These are phyloP conservation scores for Pelodytes ibericus DNA, from an alignment of 2,797 vertebrate genomes.

Conservation along the genomic window DNA sequence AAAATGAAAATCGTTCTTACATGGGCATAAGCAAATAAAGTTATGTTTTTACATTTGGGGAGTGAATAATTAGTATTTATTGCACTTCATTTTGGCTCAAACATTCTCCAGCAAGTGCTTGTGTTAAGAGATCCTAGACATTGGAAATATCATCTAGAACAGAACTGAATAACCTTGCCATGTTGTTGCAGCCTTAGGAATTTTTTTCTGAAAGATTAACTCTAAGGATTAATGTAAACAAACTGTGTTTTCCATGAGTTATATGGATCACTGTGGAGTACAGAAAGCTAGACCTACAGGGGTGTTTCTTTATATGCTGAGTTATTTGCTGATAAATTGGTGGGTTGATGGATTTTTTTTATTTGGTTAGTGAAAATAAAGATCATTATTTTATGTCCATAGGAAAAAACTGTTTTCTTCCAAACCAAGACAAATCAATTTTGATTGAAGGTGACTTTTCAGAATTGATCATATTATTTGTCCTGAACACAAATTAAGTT, in stretches of 20 bases:
- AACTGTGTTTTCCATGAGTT: constrained; percentile 10
- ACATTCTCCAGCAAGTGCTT: background rate
- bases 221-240: background rate
- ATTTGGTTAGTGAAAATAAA: constrained; percentile 3
- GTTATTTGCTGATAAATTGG: background rate
- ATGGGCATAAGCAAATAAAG: too few relatives aligned
- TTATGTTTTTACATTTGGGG: too few relatives aligned
- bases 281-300: background rate
- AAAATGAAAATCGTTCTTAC: too few relatives aligned
- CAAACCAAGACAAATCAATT: background rate
- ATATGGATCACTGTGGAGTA: background rate
- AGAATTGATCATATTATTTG: too few relatives aligned
- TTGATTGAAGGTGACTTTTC: background rate
- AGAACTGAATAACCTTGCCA: background rate
- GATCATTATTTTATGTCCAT: background rate
- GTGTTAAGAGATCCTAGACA: background rate
- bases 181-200: constrained; percentile 4
- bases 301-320: background rate
- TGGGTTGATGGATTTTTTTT: constrained; percentile 7
- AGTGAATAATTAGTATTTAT: too few relatives aligned
- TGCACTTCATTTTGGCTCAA: too few relatives aligned
- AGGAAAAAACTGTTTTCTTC: background rate
- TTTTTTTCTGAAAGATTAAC: background rate
- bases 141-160: background rate
- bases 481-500: too few relatives aligned